These are phyloP conservation scores for Rhabdomys dilectus DNA, from an alignment of 2,113 vertebrate genomes.

Conservation along the genomic window DNA sequence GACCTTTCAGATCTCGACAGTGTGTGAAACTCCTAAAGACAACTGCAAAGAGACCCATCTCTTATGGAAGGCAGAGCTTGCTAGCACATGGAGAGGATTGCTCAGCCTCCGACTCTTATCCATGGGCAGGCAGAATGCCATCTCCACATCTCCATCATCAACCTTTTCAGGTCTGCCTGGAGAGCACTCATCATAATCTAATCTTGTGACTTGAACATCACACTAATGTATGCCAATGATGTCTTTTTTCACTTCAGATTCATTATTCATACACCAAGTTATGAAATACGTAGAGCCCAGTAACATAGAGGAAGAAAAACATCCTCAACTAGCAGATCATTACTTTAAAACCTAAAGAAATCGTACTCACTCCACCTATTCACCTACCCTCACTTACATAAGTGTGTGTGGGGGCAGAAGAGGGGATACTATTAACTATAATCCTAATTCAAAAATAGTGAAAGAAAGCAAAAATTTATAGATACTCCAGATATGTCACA, in stretches of 20 bases:
- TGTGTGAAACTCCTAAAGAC: not conserved
- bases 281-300: not conserved
- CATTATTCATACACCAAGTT: not conserved
- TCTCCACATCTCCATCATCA: not conserved
- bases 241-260: not conserved
- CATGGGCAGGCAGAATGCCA: not conserved
- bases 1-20: not conserved
- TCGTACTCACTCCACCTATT: not conserved
- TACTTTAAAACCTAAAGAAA: not conserved
- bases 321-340: not conserved
- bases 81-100: not conserved
- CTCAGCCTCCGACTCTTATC: not conserved
- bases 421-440: not conserved
- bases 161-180: not conserved
- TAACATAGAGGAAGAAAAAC: not conserved
- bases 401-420: not conserved
- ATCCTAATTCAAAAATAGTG: not conserved
- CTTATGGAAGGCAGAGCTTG: not conserved
- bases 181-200: not conserved
- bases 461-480: not conserved
- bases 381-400: not conserved
- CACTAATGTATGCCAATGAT: not conserved
- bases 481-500: not conserved
- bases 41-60: not conserved
- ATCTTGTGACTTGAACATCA: not conserved